Conservation (phyloP, 2,888 invertebrate genomes). For the Sarcophaga carnaria region DNA sequence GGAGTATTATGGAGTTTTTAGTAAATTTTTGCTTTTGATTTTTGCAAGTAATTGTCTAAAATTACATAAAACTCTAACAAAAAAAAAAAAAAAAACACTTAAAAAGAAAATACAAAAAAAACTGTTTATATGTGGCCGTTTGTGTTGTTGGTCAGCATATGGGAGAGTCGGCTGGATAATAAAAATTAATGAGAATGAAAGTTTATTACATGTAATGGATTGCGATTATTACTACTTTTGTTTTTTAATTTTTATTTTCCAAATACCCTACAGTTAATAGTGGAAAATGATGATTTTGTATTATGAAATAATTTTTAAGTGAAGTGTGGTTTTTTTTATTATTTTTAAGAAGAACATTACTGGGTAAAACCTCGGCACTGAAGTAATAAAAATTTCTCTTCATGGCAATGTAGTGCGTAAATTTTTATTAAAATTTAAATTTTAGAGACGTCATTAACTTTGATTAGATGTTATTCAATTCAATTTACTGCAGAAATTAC, state of each 20-base stretch:
- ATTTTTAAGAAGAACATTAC: too few relatives aligned
- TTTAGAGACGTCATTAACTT: too few relatives aligned
- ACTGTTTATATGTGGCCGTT: conserved; percentile 13
- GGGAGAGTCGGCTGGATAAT: conserved; percentile 34
- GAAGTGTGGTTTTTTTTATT: too few relatives aligned
- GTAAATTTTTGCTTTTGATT: neutral
- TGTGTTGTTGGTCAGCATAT: conserved; percentile 32
- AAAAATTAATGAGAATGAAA: conserved; percentile 51
- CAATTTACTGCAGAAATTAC: too few relatives aligned
- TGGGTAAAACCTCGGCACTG: too few relatives aligned
- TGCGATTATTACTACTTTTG: neutral
- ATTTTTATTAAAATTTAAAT: too few relatives aligned
- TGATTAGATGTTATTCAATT: too few relatives aligned
- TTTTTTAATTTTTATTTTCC: neutral
- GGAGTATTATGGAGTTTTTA: neutral
- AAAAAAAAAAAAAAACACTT: conserved; percentile 20
- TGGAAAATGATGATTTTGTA: too few relatives aligned
- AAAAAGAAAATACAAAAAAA: conserved; percentile 2
- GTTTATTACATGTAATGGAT: conserved; percentile 37
- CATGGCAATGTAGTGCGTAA: too few relatives aligned
- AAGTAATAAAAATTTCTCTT: too few relatives aligned
- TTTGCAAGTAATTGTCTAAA: conserved; percentile 46
- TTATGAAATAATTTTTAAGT: too few relatives aligned
- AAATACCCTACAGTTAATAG: neutral
- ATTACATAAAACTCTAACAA: conserved; percentile 57